phyloP scores from a whole-genome alignment of 2,113 vertebrate genomes.

The Pseudolaguvia tuberculata region DNA sequence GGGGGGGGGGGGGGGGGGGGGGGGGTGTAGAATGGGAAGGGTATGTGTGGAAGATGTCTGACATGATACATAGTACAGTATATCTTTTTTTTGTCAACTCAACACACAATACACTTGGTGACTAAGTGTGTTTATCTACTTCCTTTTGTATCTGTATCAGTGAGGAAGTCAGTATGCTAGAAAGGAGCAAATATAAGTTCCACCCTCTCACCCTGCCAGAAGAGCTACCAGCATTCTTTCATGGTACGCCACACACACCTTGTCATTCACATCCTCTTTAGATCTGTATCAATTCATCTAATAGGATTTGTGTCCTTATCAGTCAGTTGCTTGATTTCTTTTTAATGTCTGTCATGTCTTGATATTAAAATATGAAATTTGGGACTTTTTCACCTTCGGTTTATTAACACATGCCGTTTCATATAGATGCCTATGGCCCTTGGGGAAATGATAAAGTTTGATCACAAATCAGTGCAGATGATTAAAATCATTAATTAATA shows the following conservation, averaged over 20 bases:
- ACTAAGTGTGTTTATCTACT: constrained; percentile 2
- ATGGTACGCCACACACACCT: constrained; percentile 67
- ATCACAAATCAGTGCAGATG: too few species aligned
- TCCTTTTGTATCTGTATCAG: constrained; percentile 63
- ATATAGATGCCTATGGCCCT: too few species aligned
- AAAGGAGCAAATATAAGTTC: constrained; percentile 95
- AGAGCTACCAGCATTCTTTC: constrained; percentile 79
- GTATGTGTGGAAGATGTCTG: constrained; percentile 49
- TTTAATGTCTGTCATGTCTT: background rate
- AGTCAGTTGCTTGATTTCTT: background rate
- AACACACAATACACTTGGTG: background rate
- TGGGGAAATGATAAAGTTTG: too few species aligned
- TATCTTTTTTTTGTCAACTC: background rate
- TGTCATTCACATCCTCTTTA: too few species aligned
- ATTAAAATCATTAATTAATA: too few species aligned
- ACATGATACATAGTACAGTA: constrained; percentile 5
- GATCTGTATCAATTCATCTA: background rate
- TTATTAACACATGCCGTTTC: too few species aligned
- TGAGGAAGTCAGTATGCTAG: constrained; percentile 81
- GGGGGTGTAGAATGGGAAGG: background rate
- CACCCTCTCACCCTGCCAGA: constrained; percentile 73
- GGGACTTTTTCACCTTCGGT: background rate
- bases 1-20: too few species aligned
- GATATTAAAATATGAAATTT: background rate
- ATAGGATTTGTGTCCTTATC: background rate